Percentiles rank a stretch among this genome's conserved stretches.
Evolutionary conservation across 2,797 vertebrate species (phyloP).

Genomic region (Ctenopoma kingsleyae): DNA sequence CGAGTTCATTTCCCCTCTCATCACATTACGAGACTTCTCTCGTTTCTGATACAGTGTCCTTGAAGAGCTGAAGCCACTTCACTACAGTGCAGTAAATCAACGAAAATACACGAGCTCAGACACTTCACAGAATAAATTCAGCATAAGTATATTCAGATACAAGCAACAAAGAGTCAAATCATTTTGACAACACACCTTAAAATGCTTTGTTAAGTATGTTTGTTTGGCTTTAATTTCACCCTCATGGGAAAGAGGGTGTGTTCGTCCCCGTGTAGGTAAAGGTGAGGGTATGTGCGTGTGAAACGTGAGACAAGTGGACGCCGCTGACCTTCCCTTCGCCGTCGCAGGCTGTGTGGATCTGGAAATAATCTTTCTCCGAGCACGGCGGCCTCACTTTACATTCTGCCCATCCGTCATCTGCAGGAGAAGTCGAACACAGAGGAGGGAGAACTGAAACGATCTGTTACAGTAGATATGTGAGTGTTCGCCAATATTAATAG

Average conservation of each 20-base stretch:
- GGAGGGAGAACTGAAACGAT: not conserved
- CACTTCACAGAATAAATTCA: no score
- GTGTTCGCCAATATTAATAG: no score
- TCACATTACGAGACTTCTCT: constrained; percentile 18
- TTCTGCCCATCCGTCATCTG: constrained; percentile 91
- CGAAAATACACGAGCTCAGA: no score
- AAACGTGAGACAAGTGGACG: constrained; percentile 1
- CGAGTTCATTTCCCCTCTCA: constrained; percentile 13
- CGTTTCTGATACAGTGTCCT: not conserved
- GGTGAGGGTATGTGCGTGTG: constrained; percentile 5
- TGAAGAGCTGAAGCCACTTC: no score
- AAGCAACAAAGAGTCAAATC: no score
- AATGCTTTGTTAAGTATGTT: not conserved
- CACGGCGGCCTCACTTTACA: constrained; percentile 90
- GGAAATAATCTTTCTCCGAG: constrained; percentile 92
- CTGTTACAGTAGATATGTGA: not conserved
- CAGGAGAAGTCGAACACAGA: constrained; percentile 34
- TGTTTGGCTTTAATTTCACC: not conserved
- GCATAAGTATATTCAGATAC: no score
- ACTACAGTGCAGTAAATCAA: no score
- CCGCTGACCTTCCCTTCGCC: constrained; percentile 92
- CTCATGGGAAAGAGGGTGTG: not conserved
- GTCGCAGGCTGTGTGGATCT: constrained; percentile 95
- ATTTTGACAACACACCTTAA: not conserved
- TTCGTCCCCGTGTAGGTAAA: constrained; percentile 10